These are phyloP conservation scores for Mycalesis mineus DNA, from an alignment of 2,888 invertebrate genomes.

Conservation along the genomic window DNA sequence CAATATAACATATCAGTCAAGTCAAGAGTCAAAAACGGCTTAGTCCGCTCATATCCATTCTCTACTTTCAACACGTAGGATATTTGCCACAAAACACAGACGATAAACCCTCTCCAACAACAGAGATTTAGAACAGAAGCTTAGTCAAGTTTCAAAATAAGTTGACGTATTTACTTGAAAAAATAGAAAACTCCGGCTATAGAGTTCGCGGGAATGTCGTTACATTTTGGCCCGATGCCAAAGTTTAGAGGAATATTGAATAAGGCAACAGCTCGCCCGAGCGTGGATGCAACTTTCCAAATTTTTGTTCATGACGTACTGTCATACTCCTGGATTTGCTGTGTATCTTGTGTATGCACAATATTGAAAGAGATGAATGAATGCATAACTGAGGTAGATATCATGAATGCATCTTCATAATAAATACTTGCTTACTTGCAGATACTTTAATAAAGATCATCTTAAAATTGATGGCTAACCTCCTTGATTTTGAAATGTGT, in stretches of 20 bases:
- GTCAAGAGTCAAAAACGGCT: too few relatives aligned
- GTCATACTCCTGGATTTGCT: constrained; percentile 21
- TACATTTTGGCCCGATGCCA: constrained; percentile 32
- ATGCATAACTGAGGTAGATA: not conserved
- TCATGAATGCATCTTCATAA: too few relatives aligned
- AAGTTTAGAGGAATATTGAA: constrained; percentile 33
- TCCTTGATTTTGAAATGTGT: too few relatives aligned
- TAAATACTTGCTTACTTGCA: too few relatives aligned
- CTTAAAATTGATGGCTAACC: too few relatives aligned
- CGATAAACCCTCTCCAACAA: too few relatives aligned
- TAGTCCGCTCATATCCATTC: too few relatives aligned
- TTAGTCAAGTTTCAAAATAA: not conserved
- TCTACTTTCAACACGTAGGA: too few relatives aligned
- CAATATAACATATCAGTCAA: too few relatives aligned
- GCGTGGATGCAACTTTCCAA: constrained; percentile 24
- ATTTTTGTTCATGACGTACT: constrained; percentile 30
- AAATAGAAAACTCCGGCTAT: constrained; percentile 17
- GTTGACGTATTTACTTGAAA: constrained; percentile 12
- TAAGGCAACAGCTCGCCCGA: constrained; percentile 25
- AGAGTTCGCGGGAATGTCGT: constrained; percentile 25
- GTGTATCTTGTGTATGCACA: not conserved
- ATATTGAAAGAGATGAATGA: not conserved
- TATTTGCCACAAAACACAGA: too few relatives aligned
- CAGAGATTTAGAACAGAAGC: too few relatives aligned
- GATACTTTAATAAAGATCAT: too few relatives aligned